These are phyloP conservation scores for Aporophyla lueneburgensis DNA, from an alignment of 2,888 invertebrate species.

Conservation along the genomic window DNA sequence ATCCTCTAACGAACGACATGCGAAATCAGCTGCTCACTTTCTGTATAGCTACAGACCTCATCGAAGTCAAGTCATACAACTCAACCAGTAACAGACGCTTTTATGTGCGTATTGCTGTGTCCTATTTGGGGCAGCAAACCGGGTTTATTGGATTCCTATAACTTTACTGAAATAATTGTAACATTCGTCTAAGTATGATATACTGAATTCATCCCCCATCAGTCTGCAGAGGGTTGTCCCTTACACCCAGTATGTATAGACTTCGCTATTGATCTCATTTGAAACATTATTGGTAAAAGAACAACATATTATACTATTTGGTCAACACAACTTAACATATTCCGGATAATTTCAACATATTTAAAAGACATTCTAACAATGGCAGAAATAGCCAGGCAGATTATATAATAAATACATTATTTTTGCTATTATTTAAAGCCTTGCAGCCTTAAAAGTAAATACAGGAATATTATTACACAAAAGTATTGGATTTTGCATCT, in stretches of 20 bases:
- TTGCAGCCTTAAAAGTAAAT: constrained; percentile 32
- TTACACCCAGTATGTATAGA: neutral
- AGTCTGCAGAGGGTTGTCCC: no score
- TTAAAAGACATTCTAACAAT: constrained; percentile 7
- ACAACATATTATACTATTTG: constrained; percentile 7
- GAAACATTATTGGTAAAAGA: neutral
- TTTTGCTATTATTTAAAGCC: constrained; percentile 47
- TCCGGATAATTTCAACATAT: neutral
- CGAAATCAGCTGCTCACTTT: no score
- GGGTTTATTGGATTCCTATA: no score
- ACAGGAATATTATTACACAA: constrained; percentile 35
- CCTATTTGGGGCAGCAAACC: no score
- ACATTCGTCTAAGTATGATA: no score
- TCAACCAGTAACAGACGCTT: no score
- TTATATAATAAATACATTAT: constrained; percentile 28
- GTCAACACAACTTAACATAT: constrained; percentile 13
- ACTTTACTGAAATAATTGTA: no score
- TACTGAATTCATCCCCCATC: no score
- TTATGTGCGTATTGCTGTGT: no score
- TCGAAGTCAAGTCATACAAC: no score
- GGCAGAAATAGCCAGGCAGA: constrained; percentile 23
- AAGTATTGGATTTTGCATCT: constrained; percentile 2
- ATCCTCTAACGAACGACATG: no score
- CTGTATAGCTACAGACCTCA: no score
- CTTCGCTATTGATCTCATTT: neutral